These are phyloP conservation scores for Phenganax marumi DNA, from an alignment of 92 coral and sea anemone genomes.

Conservation along the genomic window DNA sequence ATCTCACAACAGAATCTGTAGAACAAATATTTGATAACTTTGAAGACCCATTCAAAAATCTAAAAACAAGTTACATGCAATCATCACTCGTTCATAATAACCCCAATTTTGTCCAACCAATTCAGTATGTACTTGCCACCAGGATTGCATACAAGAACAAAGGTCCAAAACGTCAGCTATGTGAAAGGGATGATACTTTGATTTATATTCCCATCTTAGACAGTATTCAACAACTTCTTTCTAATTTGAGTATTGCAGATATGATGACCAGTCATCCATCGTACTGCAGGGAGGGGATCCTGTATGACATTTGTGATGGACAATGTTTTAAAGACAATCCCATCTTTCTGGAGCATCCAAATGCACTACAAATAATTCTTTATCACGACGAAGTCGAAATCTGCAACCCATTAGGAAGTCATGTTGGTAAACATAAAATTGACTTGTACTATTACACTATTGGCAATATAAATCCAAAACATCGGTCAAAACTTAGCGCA, in stretches of 20 bases:
- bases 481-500: conserved; percentile 27
- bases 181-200: conserved; percentile 30
- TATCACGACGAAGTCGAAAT: conserved; percentile 31
- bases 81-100: neutral
- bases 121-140: conserved; percentile 19
- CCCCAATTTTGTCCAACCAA: conserved; percentile 8
- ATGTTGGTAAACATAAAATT: conserved; percentile 17
- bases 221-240: conserved; percentile 22
- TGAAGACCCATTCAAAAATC: conserved; percentile 23
- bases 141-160: conserved; percentile 21
- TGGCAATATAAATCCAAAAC: conserved; percentile 18
- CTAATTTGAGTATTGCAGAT: conserved; percentile 1
- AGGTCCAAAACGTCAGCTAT: conserved; percentile 24
- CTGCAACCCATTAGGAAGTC: conserved; percentile 24
- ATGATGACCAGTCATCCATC: conserved; percentile 15
- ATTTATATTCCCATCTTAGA: conserved; percentile 9
- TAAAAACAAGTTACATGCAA: conserved; percentile 19
- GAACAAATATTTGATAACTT: conserved; percentile 31
- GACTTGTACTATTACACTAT: conserved; percentile 26
- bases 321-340: conserved; percentile 19
- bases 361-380: conserved; percentile 23
- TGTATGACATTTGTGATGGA: conserved; percentile 26
- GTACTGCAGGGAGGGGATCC: neutral
- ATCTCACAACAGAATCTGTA: conserved; percentile 12
- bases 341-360: conserved; percentile 17